A percentile compares a stretch with the other conserved stretches of the same genome.
Conservation (phyloP, 2,797 vertebrate genomes). For the Leptoclinus maculatus region DNA sequence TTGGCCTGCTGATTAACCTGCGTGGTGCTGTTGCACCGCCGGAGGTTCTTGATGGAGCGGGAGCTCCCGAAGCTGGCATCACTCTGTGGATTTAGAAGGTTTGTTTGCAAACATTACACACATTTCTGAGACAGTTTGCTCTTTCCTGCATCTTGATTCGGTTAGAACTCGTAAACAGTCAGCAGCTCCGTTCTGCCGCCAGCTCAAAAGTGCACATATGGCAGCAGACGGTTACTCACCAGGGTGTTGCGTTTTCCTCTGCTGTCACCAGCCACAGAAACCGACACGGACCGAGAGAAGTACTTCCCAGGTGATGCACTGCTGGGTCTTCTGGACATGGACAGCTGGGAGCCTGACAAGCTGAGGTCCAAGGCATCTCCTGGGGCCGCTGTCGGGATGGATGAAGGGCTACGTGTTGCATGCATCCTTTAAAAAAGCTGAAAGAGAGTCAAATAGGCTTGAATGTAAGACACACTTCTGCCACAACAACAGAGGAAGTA, state of each 20-base stretch:
- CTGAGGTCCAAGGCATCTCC: conserved; percentile 83
- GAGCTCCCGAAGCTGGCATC: conserved; percentile 76
- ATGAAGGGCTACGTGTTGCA: conserved; percentile 82
- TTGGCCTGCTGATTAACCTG: conserved; percentile 89
- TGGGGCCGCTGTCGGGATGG: conserved; percentile 58
- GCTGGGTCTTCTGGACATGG: conserved; percentile 85
- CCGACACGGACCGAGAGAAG: conserved; percentile 88
- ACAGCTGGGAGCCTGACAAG: conserved; percentile 86
- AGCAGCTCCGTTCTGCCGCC: background rate
- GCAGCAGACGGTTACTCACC: conserved; percentile 79
- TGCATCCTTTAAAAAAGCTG: conserved; percentile 85
- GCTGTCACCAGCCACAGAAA: conserved; percentile 82
- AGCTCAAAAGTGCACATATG: background rate
- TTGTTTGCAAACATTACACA: background rate
- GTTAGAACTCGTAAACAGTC: conserved; percentile 10
- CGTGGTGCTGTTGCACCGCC: conserved; percentile 92
- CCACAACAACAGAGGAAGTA: conserved; percentile 29
- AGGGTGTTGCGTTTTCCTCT: conserved; percentile 84
- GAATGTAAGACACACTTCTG: background rate
- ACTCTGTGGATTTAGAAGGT: conserved; percentile 78
- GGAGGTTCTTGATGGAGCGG: conserved; percentile 92
- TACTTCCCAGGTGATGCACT: conserved; percentile 84
- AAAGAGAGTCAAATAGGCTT: background rate
- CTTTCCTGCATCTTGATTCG: conserved; percentile 18
- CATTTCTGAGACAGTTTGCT: background rate